Evolutionary conservation across 2,113 vertebrate genomes (phyloP).

Genomic region (Corythornis vintsioides): DNA sequence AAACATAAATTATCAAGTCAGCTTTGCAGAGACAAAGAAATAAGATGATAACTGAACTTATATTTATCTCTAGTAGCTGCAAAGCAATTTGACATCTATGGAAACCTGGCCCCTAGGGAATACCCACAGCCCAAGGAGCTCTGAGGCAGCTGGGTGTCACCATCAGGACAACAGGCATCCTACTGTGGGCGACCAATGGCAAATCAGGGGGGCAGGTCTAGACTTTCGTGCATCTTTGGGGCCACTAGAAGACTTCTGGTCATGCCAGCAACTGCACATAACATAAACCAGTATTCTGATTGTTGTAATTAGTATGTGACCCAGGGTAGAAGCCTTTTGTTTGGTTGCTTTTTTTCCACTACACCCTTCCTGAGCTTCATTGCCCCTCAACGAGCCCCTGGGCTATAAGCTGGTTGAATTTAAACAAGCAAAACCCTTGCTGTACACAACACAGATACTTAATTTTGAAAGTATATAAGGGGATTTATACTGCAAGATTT

Average conservation of each 20-base stretch:
- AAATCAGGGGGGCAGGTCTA: neutral
- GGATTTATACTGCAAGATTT: neutral
- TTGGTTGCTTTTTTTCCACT: neutral
- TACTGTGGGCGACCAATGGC: neutral
- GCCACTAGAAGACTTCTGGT: neutral
- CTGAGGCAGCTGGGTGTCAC: neutral
- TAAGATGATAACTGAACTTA: neutral
- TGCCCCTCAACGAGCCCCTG: neutral
- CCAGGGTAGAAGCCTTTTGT: neutral
- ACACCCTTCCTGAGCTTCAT: neutral
- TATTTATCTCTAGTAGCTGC: neutral
- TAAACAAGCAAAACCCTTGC: neutral
- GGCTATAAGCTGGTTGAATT: neutral
- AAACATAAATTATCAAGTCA: neutral
- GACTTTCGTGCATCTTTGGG: neutral
- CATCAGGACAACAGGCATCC: neutral
- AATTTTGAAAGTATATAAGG: neutral
- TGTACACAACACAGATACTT: neutral
- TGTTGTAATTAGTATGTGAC: neutral
- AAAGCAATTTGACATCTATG: neutral
- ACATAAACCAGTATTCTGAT: neutral
- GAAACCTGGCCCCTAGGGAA: neutral
- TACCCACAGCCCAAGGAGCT: neutral
- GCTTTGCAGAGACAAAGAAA: neutral
- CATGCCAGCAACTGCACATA: neutral